A percentile compares a stretch with the other conserved stretches of the same genome.
Evolutionary conservation across 2,888 invertebrate genomes (phyloP).

Genomic region (Ormyrus nitidulus): DNA sequence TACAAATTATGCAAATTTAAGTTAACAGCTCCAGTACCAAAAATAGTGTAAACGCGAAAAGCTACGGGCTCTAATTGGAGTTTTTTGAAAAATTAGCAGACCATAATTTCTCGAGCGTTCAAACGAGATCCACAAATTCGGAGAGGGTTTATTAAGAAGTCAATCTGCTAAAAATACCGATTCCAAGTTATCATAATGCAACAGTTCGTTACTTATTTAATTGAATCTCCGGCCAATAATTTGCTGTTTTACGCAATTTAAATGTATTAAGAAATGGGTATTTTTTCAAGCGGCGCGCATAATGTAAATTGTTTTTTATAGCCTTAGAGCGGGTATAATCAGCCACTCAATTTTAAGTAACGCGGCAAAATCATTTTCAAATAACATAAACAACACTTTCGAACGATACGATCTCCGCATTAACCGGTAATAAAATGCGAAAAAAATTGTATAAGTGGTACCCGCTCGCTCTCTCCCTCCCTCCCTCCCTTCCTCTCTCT

Average conservation of each 20-base stretch:
- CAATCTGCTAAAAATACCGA: not conserved
- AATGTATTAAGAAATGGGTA: conserved; percentile 34
- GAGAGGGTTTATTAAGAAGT: not conserved
- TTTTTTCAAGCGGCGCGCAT: not conserved
- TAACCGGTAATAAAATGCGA: conserved; percentile 40
- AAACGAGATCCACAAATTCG: not conserved
- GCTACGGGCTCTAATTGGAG: no score
- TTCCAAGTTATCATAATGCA: not conserved
- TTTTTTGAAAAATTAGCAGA: no score
- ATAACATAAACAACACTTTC: conserved; percentile 52
- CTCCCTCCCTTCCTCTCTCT: conserved; percentile 5
- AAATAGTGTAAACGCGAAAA: no score
- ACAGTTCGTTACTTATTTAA: conserved; percentile 15
- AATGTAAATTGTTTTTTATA: conserved; percentile 50
- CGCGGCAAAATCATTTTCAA: conserved; percentile 41
- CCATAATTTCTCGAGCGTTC: no score
- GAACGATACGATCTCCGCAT: conserved; percentile 42
- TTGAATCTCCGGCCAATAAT: conserved; percentile 22
- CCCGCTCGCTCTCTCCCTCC: not conserved
- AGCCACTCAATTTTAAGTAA: conserved; percentile 43
- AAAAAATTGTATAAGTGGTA: conserved; percentile 39
- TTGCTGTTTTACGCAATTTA: conserved; percentile 12
- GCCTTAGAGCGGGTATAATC: conserved; percentile 19
- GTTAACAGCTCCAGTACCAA: no score
- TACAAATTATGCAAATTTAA: no score